Evolutionary conservation across 2,113 vertebrate species (phyloP).

Genomic region (Morone chrysops): DNA sequence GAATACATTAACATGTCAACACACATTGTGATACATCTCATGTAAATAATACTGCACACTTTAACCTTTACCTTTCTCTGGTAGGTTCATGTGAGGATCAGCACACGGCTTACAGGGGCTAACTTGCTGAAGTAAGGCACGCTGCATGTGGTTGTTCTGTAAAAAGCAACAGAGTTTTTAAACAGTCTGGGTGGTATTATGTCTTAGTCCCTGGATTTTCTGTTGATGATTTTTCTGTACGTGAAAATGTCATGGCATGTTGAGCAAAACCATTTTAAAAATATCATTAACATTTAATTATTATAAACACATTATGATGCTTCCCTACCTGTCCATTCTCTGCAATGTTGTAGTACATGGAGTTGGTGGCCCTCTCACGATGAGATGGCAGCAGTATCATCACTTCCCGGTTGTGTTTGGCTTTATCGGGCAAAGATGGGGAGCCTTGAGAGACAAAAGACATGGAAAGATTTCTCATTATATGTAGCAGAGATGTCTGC

Average conservation of each 20-base stretch:
- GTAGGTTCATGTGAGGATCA: slow-evolving; percentile 92
- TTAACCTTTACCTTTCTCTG: slow-evolving; percentile 90
- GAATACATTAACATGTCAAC: slow-evolving; percentile 10
- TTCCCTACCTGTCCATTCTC: slow-evolving; percentile 93
- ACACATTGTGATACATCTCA: neutral
- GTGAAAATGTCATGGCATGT: too few relatives aligned
- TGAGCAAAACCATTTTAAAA: too few relatives aligned
- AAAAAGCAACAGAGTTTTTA: slow-evolving; percentile 16
- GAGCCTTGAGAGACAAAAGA: slow-evolving; percentile 86
- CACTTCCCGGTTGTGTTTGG: slow-evolving; percentile 93
- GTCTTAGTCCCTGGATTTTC: too few relatives aligned
- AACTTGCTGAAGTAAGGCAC: slow-evolving; percentile 95
- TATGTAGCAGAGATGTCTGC: neutral
- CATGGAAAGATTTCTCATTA: neutral
- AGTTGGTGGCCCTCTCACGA: slow-evolving; percentile 91
- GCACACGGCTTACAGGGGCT: slow-evolving; percentile 96
- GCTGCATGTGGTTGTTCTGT: slow-evolving; percentile 94
- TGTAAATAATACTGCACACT: neutral
- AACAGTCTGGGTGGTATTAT: too few relatives aligned
- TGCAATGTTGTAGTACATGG: slow-evolving; percentile 91
- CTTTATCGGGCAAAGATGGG: slow-evolving; percentile 96
- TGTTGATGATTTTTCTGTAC: too few relatives aligned
- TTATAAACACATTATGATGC: neutral
- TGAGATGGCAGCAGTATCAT: slow-evolving; percentile 93
- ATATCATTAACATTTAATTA: neutral